A percentile compares a stretch with the other conserved stretches of the same genome.
Evolutionary conservation across 1,140 invertebrate genomes (phyloP).

Genomic region (Maconellicoccus hirsutus): DNA sequence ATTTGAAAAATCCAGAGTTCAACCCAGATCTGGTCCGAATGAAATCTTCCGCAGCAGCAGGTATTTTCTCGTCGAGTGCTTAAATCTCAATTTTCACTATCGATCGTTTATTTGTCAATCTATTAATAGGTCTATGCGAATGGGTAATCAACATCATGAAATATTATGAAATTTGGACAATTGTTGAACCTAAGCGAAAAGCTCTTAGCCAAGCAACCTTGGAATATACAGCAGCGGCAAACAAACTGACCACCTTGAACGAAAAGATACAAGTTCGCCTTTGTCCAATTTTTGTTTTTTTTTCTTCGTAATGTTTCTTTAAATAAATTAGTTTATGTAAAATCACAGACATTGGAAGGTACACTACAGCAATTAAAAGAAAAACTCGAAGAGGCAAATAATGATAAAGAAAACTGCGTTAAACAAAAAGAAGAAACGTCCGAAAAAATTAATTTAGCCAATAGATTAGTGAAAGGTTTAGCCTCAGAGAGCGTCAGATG

Average conservation of each 20-base stretch:
- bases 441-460: conserved; percentile 77
- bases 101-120: background rate
- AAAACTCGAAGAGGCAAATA: conserved; percentile 72
- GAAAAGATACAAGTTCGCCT: conserved; percentile 25
- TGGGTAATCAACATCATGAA: conserved; percentile 90
- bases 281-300: no score
- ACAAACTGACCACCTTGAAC: conserved; percentile 57
- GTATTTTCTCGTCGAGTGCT: conserved; percentile 33
- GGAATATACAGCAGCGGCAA: conserved; percentile 65
- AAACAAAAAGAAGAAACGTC: conserved; percentile 71
- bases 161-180: conserved; percentile 83
- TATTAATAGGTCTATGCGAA: conserved; percentile 54
- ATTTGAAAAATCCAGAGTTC: conserved; percentile 54
- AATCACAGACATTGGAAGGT: conserved; percentile 58
- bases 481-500: conserved; percentile 83
- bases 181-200: conserved; percentile 80
- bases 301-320: no score
- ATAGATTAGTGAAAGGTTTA: conserved; percentile 81
- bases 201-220: conserved; percentile 67
- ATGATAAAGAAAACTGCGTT: conserved; percentile 78
- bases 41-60: conserved; percentile 82
- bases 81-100: background rate
- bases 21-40: conserved; percentile 68
- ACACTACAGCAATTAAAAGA: conserved; percentile 59
- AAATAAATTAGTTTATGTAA: background rate